Evolutionary conservation across 2,113 vertebrate genomes (phyloP).

Genomic region (Etheostoma cragini): DNA sequence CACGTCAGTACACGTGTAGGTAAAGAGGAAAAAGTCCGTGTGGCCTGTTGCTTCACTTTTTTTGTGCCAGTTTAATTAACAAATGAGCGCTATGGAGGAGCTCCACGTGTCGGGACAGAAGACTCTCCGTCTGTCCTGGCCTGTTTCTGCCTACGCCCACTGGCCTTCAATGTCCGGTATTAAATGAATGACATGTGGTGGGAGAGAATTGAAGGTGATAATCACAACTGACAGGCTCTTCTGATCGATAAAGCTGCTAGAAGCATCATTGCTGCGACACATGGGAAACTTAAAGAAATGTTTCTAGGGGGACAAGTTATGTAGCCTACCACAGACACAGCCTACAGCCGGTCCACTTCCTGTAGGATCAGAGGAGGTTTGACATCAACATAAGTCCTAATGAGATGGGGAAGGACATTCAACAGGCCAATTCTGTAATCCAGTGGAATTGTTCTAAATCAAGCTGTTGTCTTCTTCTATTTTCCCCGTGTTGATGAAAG

Average conservation of each 20-base stretch:
- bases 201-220: background rate
- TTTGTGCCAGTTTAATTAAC: constrained; percentile 65
- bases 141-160: constrained; percentile 65
- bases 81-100: constrained; percentile 72
- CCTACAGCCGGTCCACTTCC: constrained; percentile 31
- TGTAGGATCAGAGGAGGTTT: constrained; percentile 13
- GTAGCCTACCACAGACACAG: background rate
- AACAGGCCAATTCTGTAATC: background rate
- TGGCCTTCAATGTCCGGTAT: background rate
- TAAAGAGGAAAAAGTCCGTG: constrained; percentile 13
- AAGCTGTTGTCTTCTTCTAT: background rate
- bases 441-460: background rate
- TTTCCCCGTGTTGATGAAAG: background rate
- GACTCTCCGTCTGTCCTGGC: constrained; percentile 46
- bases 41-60: constrained; percentile 54
- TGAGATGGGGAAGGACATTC: background rate
- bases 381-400: constrained; percentile 1
- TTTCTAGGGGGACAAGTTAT: constrained; percentile 44
- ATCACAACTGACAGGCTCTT: constrained; percentile 8
- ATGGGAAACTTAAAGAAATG: constrained; percentile 24
- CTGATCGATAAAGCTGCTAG: background rate
- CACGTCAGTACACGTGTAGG: constrained; percentile 50
- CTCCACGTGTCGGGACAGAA: constrained; percentile 77
- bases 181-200: constrained; percentile 22
- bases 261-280: background rate